Evolutionary conservation across 2,113 vertebrate species (phyloP).

Genomic region (Meleagris gallopavo): DNA sequence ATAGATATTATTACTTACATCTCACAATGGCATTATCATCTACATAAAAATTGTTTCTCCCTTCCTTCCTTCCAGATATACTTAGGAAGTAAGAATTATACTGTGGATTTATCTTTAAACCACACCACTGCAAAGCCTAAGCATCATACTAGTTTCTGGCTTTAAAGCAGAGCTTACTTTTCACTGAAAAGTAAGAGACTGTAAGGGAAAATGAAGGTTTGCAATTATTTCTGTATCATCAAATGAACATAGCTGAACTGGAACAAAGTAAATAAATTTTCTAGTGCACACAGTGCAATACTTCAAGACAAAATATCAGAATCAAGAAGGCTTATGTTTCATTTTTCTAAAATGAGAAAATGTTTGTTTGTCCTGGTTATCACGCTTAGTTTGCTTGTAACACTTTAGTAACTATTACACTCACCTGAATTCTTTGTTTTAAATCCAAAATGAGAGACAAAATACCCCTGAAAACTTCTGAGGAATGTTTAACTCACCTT

Average conservation of each 20-base stretch:
- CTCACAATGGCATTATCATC: not conserved
- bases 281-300: not conserved
- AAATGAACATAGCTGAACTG: not conserved
- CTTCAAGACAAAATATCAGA: not conserved
- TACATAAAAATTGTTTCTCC: not conserved
- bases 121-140: not conserved
- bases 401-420: not conserved
- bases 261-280: not conserved
- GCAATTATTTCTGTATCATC: slow-evolving; percentile 9
- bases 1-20: not conserved
- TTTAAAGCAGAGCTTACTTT: not conserved
- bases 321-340: not conserved
- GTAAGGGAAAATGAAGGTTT: not conserved
- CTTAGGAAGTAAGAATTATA: not conserved
- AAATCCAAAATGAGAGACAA: not conserved
- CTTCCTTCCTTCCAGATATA: not conserved
- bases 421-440: not conserved
- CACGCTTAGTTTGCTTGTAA: not conserved
- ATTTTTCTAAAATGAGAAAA: not conserved
- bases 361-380: not conserved
- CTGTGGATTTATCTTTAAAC: not conserved
- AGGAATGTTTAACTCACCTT: not conserved
- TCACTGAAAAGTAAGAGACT: not conserved
- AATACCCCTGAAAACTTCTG: not conserved
- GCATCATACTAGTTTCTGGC: not conserved